These are phyloP conservation scores for Clitarchus hookeri DNA, from an alignment of 2,888 invertebrate genomes.

Conservation along the genomic window DNA sequence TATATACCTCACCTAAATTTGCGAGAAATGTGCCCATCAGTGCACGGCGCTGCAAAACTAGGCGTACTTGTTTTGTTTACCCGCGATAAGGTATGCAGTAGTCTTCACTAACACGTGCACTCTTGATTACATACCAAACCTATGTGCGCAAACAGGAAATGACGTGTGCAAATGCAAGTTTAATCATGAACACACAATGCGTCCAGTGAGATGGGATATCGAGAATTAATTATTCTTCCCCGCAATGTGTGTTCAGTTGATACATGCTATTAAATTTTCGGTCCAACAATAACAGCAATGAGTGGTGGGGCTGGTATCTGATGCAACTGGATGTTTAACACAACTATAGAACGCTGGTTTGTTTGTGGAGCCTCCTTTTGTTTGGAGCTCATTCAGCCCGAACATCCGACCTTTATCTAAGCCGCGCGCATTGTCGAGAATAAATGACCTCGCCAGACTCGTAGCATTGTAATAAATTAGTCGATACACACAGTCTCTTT, in stretches of 20 bases:
- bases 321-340: neutral
- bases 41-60: too few relatives aligned
- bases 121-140: neutral
- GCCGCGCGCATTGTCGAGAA: neutral
- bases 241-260: neutral
- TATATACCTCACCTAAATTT: too few relatives aligned
- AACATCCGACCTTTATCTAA: neutral
- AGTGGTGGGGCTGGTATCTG: neutral
- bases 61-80: neutral
- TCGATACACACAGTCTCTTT: too few relatives aligned
- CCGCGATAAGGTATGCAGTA: neutral
- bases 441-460: too few relatives aligned
- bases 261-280: neutral
- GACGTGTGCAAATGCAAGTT: slow-evolving; percentile 6
- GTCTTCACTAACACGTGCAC: neutral
- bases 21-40: too few relatives aligned
- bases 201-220: neutral
- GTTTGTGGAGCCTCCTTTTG: neutral
- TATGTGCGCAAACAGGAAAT: neutral
- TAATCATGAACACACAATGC: neutral
- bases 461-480: too few relatives aligned
- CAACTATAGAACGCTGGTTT: neutral
- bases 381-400: neutral
- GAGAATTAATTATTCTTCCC: slow-evolving; percentile 5
- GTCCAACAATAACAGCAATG: slow-evolving; percentile 14